A percentile compares a stretch with the other conserved stretches of the same genome.
These are phyloP conservation scores for Pseudobourletiella spinata DNA, from an alignment of 1,140 invertebrate species.

Conservation along the genomic window DNA sequence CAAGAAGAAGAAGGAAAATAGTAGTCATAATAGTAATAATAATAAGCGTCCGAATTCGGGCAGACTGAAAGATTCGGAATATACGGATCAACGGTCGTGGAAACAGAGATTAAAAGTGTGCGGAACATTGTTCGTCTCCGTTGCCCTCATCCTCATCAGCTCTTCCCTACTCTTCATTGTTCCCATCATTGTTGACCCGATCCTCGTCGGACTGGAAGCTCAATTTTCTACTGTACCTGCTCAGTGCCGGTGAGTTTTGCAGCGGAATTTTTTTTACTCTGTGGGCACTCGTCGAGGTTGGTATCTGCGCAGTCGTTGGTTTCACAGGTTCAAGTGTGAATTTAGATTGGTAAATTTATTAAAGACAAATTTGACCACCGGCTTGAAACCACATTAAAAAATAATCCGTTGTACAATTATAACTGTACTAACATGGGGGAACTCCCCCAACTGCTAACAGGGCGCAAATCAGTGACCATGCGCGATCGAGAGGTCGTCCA, in stretches of 20 bases:
- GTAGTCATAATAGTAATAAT: not conserved
- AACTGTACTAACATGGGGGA: too few relatives aligned
- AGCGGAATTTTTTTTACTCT: too few relatives aligned
- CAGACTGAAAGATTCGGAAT: not conserved
- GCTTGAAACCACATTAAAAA: too few relatives aligned
- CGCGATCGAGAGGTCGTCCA: too few relatives aligned
- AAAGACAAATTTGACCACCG: not conserved
- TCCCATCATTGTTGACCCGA: constrained; percentile 79
- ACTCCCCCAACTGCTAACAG: too few relatives aligned
- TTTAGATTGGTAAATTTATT: not conserved
- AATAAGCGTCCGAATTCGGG: too few relatives aligned
- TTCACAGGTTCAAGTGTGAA: not conserved
- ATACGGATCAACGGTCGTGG: not conserved
- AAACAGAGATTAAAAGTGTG: constrained; percentile 19
- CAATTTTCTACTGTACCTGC: constrained; percentile 71
- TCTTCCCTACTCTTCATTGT: constrained; percentile 75
- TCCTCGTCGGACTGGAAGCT: constrained; percentile 73
- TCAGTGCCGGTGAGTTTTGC: constrained; percentile 47
- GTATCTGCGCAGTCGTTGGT: not conserved
- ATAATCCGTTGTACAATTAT: too few relatives aligned
- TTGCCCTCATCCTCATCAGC: constrained; percentile 66
- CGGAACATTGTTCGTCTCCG: constrained; percentile 49
- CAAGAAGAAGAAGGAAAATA: constrained; percentile 1
- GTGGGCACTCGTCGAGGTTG: too few relatives aligned
- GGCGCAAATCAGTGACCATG: too few relatives aligned